Evolutionary conservation across 2,797 vertebrate genomes (phyloP).

Genomic region (Borostomias antarcticus): DNA sequence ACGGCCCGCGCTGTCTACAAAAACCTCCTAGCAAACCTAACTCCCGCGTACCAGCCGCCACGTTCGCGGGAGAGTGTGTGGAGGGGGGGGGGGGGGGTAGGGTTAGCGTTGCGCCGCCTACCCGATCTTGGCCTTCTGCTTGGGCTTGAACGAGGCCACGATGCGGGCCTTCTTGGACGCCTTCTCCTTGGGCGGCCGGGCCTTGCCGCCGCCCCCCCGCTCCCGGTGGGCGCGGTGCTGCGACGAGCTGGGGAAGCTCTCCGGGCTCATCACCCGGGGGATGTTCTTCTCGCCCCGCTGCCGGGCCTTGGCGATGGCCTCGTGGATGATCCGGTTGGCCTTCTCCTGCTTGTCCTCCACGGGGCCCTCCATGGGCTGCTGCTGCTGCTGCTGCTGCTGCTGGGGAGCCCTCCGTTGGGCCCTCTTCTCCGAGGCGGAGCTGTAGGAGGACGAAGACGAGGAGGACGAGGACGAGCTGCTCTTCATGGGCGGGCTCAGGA

Average conservation of each 20-base stretch:
- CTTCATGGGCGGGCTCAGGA: constrained; percentile 93
- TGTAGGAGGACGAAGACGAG: constrained; percentile 77
- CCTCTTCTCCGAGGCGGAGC: constrained; percentile 85
- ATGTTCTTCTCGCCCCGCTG: constrained; percentile 97
- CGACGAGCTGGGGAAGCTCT: constrained; percentile 94
- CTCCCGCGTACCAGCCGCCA: too few species aligned
- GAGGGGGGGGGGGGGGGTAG: background rate
- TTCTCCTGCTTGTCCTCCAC: constrained; percentile 95
- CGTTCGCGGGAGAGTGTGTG: background rate
- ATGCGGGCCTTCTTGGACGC: constrained; percentile 87
- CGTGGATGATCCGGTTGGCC: constrained; percentile 98
- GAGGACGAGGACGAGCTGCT: constrained; percentile 79
- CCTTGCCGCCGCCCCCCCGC: constrained; percentile 75
- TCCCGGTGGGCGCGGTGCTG: constrained; percentile 78
- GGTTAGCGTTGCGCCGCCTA: constrained; percentile 69
- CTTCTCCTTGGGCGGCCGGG: constrained; percentile 86
- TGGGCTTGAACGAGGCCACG: constrained; percentile 86
- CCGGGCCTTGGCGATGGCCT: constrained; percentile 94
- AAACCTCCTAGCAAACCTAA: too few species aligned
- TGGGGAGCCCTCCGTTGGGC: constrained; percentile 73
- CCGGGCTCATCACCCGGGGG: constrained; percentile 96
- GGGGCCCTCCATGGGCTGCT: constrained; percentile 61
- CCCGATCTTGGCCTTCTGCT: constrained; percentile 97
- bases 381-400: constrained; percentile 54
- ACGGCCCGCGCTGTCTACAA: too few species aligned